Percentiles rank a stretch among this genome's conserved stretches.
These are phyloP conservation scores for Cranoglanis bouderius DNA, from an alignment of 2,113 vertebrate species.

Conservation along the genomic window DNA sequence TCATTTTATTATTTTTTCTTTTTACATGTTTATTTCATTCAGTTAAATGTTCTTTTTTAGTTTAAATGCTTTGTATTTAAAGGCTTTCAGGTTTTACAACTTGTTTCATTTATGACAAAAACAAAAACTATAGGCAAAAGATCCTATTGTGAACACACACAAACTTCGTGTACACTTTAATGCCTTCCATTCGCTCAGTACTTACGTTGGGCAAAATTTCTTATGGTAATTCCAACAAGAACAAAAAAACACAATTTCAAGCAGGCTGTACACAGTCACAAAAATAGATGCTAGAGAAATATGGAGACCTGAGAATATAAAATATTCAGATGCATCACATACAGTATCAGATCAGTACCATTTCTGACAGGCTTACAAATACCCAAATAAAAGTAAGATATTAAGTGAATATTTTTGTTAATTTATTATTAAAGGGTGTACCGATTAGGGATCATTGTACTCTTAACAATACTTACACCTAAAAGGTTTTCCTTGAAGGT, in stretches of 20 bases:
- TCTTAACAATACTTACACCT: neutral
- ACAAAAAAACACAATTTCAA: neutral
- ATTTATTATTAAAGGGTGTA: too few relatives aligned
- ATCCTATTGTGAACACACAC: too few relatives aligned
- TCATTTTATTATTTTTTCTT: too few relatives aligned
- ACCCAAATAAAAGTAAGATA: neutral
- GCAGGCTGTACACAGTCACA: neutral
- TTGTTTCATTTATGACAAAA: too few relatives aligned
- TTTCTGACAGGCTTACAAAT: neutral
- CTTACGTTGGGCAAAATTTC: neutral
- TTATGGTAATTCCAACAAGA: neutral
- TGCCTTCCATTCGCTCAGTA: too few relatives aligned
- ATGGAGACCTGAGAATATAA: neutral
- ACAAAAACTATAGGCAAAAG: too few relatives aligned
- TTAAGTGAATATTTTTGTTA: neutral
- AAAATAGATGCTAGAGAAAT: neutral
- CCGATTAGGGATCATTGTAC: neutral
- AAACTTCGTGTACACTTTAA: too few relatives aligned
- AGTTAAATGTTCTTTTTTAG: too few relatives aligned
- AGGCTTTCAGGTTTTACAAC: too few relatives aligned
- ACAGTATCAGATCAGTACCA: neutral
- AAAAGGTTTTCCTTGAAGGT: conserved; percentile 4
- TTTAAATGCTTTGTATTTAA: too few relatives aligned
- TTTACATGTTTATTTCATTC: too few relatives aligned
- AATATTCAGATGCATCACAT: neutral